phyloP scores from a whole-genome alignment of 2,888 invertebrate species.

The Hemicrepidius hirtus region DNA sequence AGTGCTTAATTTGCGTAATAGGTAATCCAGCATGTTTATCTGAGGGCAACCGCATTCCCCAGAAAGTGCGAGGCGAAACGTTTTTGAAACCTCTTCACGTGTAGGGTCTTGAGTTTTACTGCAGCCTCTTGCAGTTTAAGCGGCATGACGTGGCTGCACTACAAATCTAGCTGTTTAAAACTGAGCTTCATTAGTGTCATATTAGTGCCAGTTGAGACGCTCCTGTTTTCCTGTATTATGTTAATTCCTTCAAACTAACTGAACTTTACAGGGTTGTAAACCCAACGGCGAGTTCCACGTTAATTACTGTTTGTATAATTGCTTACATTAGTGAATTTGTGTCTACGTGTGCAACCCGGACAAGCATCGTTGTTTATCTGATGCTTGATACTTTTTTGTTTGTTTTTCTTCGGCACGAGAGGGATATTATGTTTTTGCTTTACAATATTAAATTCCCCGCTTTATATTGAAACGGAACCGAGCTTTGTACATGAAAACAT shows the following conservation, averaged over 20 bases:
- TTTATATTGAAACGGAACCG: background rate
- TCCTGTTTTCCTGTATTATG: conserved; percentile 51
- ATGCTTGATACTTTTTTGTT: background rate
- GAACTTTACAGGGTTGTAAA: conserved; percentile 48
- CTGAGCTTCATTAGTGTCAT: conserved; percentile 38
- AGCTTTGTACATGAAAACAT: background rate
- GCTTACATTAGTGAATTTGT: conserved; percentile 41
- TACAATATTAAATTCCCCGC: background rate
- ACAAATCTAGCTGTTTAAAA: conserved; percentile 35
- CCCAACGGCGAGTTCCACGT: conserved; percentile 47
- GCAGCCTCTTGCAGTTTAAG: background rate
- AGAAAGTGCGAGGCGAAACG: conserved; percentile 15
- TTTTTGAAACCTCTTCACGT: conserved; percentile 7
- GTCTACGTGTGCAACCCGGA: conserved; percentile 15
- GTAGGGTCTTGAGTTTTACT: background rate
- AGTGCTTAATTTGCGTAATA: conserved; percentile 34
- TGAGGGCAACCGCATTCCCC: conserved; percentile 26
- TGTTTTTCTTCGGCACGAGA: background rate
- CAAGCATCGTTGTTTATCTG: background rate
- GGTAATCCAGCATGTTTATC: conserved; percentile 33
- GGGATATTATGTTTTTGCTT: background rate
- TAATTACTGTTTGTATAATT: conserved; percentile 49
- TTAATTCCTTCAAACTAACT: conserved; percentile 53
- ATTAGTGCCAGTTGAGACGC: conserved; percentile 41
- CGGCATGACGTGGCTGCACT: conserved; percentile 12